These are phyloP conservation scores for Athripsodes cinereus DNA, from an alignment of 2,888 invertebrate genomes.

Conservation along the genomic window DNA sequence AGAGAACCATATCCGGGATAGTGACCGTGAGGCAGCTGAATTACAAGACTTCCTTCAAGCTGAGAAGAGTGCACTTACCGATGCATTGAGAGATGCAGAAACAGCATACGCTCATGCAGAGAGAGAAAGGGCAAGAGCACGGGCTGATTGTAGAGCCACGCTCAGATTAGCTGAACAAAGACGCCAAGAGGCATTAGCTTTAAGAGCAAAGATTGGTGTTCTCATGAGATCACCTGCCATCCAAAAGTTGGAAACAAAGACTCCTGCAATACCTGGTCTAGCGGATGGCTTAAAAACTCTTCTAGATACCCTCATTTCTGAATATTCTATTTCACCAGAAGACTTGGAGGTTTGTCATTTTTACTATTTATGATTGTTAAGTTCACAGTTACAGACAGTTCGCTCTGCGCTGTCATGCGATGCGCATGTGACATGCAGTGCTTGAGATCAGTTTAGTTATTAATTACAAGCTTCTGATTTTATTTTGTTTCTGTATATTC, in stretches of 20 bases:
- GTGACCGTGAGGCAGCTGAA: slow-evolving; percentile 75
- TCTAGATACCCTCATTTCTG: slow-evolving; percentile 64
- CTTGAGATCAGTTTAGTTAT: too few species aligned
- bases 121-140: slow-evolving; percentile 51
- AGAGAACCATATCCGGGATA: slow-evolving; percentile 67
- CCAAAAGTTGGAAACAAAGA: not conserved
- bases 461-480: too few species aligned
- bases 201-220: slow-evolving; percentile 56
- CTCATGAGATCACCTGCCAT: slow-evolving; percentile 29
- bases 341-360: slow-evolving; percentile 57
- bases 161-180: slow-evolving; percentile 76
- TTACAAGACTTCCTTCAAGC: slow-evolving; percentile 84
- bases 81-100: slow-evolving; percentile 75
- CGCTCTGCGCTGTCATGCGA: too few species aligned
- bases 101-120: slow-evolving; percentile 46
- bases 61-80: slow-evolving; percentile 73
- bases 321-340: slow-evolving; percentile 69
- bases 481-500: too few species aligned
- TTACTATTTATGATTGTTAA: not conserved
- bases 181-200: slow-evolving; percentile 50
- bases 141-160: slow-evolving; percentile 72
- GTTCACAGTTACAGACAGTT: too few species aligned
- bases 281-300: slow-evolving; percentile 63
- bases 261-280: slow-evolving; percentile 47
- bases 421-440: too few species aligned